These are phyloP conservation scores for Radopholus similis DNA, from an alignment of 1,140 invertebrate species.

Conservation along the genomic window DNA sequence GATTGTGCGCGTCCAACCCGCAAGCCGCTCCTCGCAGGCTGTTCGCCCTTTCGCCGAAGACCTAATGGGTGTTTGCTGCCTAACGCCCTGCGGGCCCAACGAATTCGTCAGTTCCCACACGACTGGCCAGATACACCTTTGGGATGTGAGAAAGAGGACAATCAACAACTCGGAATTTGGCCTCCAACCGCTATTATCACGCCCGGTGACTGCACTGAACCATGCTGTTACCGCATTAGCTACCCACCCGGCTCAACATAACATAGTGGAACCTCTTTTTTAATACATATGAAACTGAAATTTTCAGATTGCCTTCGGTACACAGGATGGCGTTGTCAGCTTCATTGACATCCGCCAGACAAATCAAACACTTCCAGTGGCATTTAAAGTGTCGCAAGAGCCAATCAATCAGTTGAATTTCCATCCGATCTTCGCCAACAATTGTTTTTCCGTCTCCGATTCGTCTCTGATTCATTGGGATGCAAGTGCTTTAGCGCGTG, in stretches of 20 bases:
- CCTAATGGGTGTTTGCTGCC: neutral
- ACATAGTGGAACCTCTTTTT: constrained; percentile 10
- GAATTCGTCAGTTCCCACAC: constrained; percentile 16
- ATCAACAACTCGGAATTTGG: neutral
- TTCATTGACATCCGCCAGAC: constrained; percentile 30
- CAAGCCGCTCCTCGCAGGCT: neutral
- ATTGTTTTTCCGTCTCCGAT: constrained; percentile 29
- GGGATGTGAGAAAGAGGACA: constrained; percentile 16
- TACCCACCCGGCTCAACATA: constrained; percentile 23
- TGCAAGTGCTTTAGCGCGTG: constrained; percentile 14
- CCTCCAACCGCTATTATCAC: constrained; percentile 1
- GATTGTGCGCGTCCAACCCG: constrained; percentile 13
- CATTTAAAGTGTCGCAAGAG: constrained; percentile 25
- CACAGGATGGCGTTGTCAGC: constrained; percentile 19
- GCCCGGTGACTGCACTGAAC: constrained; percentile 16
- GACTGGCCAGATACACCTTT: constrained; percentile 21
- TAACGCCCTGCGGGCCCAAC: neutral
- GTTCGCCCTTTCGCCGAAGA: constrained; percentile 10
- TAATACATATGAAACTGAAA: neutral
- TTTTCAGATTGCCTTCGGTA: constrained; percentile 21
- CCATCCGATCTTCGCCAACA: constrained; percentile 27
- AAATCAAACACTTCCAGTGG: constrained; percentile 13
- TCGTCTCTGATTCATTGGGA: constrained; percentile 27
- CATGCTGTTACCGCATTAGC: constrained; percentile 20
- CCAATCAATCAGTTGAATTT: constrained; percentile 26